Percentiles rank a stretch among this genome's conserved stretches.
Conservation (phyloP, 1,140 invertebrate species). For the Sinonovacula constricta region DNA sequence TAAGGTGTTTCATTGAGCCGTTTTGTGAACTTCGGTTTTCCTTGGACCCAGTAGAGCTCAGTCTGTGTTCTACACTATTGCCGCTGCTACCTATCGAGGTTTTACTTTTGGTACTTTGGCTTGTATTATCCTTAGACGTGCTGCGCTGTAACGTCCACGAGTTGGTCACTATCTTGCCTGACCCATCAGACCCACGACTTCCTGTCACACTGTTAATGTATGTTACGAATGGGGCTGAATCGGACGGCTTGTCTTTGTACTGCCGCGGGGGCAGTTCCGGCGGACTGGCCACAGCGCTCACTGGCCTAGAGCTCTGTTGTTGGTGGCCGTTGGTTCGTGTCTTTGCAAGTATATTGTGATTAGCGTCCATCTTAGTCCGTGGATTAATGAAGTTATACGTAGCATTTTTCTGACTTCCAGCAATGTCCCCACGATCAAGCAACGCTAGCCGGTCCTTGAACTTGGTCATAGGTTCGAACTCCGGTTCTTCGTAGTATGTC, state of each 20-base stretch:
- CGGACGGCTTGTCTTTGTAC: constrained; percentile 8
- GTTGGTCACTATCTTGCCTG: constrained; percentile 5
- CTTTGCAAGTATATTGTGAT: constrained; percentile 14
- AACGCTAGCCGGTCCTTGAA: constrained; percentile 65
- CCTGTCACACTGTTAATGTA: constrained; percentile 2
- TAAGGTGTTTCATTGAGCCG: neutral
- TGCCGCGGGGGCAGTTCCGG: constrained; percentile 36
- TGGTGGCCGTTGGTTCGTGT: constrained; percentile 1
- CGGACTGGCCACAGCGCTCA: neutral
- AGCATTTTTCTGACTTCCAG: constrained; percentile 37
- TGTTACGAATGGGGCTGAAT: constrained; percentile 20
- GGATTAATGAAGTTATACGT: constrained; percentile 42
- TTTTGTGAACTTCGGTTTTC: constrained; percentile 17
- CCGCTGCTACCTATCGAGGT: too few relatives aligned
- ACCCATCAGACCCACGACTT: neutral
- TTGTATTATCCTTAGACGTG: constrained; percentile 25
- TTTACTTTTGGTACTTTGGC: constrained; percentile 14
- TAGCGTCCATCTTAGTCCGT: constrained; percentile 25
- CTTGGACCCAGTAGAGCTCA: constrained; percentile 20
- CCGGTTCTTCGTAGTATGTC: constrained; percentile 76
- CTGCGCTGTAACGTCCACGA: constrained; percentile 9
- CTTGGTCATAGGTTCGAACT: constrained; percentile 73
- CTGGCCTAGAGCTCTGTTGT: neutral
- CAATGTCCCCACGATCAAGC: constrained; percentile 62
- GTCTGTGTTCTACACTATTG: constrained; percentile 21